Evolutionary conservation across 1,140 invertebrate species (phyloP), one percentile per base, ranked within the genome.

Genomic region (Babylonia areolata): DNA sequence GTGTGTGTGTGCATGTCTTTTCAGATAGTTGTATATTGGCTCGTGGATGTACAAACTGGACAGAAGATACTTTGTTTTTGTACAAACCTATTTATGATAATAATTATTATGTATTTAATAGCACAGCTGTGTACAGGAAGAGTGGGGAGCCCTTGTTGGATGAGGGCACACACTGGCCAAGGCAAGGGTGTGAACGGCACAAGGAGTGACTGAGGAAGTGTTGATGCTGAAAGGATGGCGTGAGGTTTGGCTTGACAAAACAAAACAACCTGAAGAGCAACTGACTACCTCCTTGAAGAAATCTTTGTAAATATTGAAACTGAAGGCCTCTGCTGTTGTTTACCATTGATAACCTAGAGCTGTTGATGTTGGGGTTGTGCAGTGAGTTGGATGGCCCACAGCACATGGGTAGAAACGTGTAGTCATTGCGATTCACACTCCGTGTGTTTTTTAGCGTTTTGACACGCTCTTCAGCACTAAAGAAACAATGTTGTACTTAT

Each of bases 231-330:
- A 28, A 28, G 17, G 5, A 23, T 64, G 23, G 2, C 28, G 28
- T 64, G 58, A 64, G 17, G 28, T 64, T 64, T 1, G 58, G 58
- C 28, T 23, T 23, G 58, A 64, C 5, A 64, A 64, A 28, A n/a
- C n/a, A n/a, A n/a, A n/a, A n/a, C n/a, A n/a, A n/a, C n/a, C n/a
- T 64, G 58, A 64, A 64, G 58, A 64, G 58, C 58, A 64, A 64
- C 58, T 64, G 58, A 64, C 58, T 64, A 64, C 58, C 58, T 64
- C 58, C 58, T 23, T 64, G 58, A 64, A 64, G 58, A 64, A 64
- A 64, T 64, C 58, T 64, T 23, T 64, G 58, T 64, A 64, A 64
- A 64, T 64, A 64, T 11, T 64, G 58, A 23, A 64, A n/a, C 58
- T n/a, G n/a, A 64, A 64, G 58, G 28, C 58, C 28, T 12, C 58